These are phyloP conservation scores for Thermophis baileyi DNA, from an alignment of 2,113 vertebrate species.

Conservation along the genomic window DNA sequence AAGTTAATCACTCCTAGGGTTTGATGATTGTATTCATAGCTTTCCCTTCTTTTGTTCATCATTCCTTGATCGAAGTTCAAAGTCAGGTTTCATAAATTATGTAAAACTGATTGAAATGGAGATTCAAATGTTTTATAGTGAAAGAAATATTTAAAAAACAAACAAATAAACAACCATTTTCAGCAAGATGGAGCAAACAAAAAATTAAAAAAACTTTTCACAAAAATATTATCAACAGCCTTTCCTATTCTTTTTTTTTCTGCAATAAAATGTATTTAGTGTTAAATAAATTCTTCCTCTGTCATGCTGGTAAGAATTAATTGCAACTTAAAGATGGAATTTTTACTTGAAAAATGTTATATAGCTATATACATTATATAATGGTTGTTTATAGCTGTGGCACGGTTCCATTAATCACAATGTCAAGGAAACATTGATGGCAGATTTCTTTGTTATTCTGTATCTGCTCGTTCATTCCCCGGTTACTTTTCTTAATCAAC, in stretches of 20 bases:
- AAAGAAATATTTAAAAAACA: neutral
- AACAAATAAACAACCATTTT: neutral
- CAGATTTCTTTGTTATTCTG: conserved; percentile 5
- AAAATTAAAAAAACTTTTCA: neutral
- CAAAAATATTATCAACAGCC: neutral
- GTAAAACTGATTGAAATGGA: neutral
- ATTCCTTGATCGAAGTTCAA: neutral
- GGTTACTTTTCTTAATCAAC: conserved; percentile 37
- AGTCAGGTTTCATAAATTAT: neutral
- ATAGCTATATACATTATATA: neutral
- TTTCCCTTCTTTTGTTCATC: neutral
- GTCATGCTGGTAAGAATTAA: conserved; percentile 17
- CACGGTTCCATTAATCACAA: conserved; percentile 29
- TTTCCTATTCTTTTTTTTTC: neutral
- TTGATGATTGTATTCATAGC: neutral
- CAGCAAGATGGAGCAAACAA: neutral
- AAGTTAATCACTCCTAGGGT: neutral
- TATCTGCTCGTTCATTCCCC: neutral
- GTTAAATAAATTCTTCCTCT: conserved; percentile 1
- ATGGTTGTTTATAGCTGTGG: conserved; percentile 9
- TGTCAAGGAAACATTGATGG: neutral
- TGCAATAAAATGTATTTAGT: neutral
- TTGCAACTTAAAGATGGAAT: conserved; percentile 15
- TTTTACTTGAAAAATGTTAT: conserved; percentile 33
- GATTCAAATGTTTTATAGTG: neutral